Evolutionary conservation across 2,888 invertebrate species (phyloP), one percentile per base, ranked within the genome.

Genomic region (Harmothoe impar): DNA sequence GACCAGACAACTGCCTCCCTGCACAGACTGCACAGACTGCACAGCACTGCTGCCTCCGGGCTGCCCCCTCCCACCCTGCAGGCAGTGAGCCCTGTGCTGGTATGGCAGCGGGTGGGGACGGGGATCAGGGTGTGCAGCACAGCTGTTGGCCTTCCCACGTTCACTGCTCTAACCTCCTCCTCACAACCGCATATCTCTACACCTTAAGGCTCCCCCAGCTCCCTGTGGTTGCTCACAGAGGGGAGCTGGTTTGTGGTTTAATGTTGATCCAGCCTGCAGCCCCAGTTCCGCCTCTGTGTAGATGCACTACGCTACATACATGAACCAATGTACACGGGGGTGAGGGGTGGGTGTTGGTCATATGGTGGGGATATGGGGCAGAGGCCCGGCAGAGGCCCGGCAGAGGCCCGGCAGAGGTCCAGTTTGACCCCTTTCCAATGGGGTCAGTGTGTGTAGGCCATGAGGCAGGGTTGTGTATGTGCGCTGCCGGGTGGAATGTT

Each of bases 81-180:
- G 43, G 43, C 43, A 43, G 43, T 43, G 43, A 43, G 43, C 43
- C 10, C 5, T 7, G 43, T 43, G 43, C 43, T 43, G 62, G 20
- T 20, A 62, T 20, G 62, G 1, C 7, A 15, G 62, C 3, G 62
- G 62, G 72, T 7, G 72, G 72, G 5, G 72, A 3, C 29, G 5
- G 68, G 72, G 15, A 25, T 23, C 25, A 29, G 72, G 20, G 72
- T 72, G 72, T 72, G 72, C 5, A 23, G 31, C 72, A 72, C 72
- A 72, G 72, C 72, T 72, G 72, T 72, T 23, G 31, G 72, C 72
- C 25, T 25, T 72, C 72, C 72, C 72, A 25, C 72, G 72, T 29
- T 29, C 31, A 1, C 72, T 25, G 5, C 72, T 3, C 72, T 23
- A 15, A 7, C 72, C 29, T 17, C 72, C 25, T 29, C 25, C 29